Evolutionary conservation across 2,888 invertebrate genomes (phyloP).

Genomic region (Hypomecis atomaria): DNA sequence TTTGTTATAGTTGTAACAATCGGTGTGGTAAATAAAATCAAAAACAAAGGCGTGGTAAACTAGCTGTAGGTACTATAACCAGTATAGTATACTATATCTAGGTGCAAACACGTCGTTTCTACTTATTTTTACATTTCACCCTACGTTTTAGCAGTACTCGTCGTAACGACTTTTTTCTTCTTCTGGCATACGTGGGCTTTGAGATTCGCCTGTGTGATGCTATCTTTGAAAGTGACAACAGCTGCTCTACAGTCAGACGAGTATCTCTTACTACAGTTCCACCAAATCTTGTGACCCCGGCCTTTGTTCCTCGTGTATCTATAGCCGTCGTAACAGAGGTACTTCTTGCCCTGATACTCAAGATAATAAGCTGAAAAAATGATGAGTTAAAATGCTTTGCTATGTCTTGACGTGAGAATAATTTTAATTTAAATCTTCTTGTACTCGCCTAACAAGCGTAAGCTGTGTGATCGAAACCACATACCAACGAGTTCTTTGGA

Average conservation of each 20-base stretch:
- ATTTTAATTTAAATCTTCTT: too few relatives aligned
- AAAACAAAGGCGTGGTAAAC: too few relatives aligned
- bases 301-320: conserved; percentile 10
- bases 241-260: conserved; percentile 47
- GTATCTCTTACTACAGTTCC: conserved; percentile 7
- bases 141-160: not conserved
- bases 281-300: conserved; percentile 15
- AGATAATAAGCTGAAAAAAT: conserved; percentile 4
- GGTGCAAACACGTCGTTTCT: too few relatives aligned
- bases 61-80: too few relatives aligned
- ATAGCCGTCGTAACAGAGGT: conserved; percentile 7
- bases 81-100: too few relatives aligned
- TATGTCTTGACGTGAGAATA: too few relatives aligned
- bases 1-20: too few relatives aligned
- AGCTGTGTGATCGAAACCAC: too few relatives aligned
- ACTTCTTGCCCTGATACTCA: not conserved
- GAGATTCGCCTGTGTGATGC: conserved; percentile 1
- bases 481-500: too few relatives aligned
- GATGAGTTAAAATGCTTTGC: not conserved
- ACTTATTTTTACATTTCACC: not conserved
- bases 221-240: conserved; percentile 49
- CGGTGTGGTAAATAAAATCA: too few relatives aligned
- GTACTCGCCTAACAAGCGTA: too few relatives aligned
- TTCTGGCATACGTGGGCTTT: not conserved
- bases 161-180: not conserved